A percentile compares a stretch with the other conserved stretches of the same genome.
Evolutionary conservation across 2,113 vertebrate species (phyloP).

Genomic region (Heterotilapia buettikoferi): DNA sequence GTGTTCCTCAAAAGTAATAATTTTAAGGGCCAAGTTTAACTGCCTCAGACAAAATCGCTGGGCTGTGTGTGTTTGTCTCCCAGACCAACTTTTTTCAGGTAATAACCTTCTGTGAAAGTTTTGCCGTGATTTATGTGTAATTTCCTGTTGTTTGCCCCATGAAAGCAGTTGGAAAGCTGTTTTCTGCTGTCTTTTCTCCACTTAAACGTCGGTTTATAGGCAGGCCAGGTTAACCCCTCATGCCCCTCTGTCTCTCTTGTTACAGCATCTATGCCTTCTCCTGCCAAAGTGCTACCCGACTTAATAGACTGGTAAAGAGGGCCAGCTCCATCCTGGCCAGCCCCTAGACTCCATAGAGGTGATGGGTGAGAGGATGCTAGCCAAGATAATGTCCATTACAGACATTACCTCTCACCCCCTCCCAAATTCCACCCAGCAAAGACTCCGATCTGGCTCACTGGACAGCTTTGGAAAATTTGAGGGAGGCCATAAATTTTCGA

Average conservation of each 20-base stretch:
- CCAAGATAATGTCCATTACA: not conserved
- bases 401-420: not conserved
- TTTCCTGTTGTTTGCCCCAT: not conserved
- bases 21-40: not conserved
- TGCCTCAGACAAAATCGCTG: not conserved
- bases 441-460: not conserved
- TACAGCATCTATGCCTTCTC: not conserved
- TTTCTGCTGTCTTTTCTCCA: not conserved
- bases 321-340: not conserved
- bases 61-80: not conserved
- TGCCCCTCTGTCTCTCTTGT: not conserved
- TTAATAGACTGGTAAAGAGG: not conserved
- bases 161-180: not conserved
- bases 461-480: not conserved
- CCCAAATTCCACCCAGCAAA: not conserved
- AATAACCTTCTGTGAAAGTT: not conserved
- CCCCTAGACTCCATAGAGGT: not conserved
- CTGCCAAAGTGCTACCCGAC: not conserved
- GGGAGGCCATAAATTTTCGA: not conserved
- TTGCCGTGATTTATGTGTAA: not conserved
- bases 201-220: not conserved
- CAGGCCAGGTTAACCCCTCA: not conserved
- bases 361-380: not conserved
- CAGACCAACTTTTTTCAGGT: not conserved
- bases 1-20: not conserved